These are phyloP conservation scores for Scalopus aquaticus DNA, from an alignment of 2,113 vertebrate genomes.

Conservation along the genomic window DNA sequence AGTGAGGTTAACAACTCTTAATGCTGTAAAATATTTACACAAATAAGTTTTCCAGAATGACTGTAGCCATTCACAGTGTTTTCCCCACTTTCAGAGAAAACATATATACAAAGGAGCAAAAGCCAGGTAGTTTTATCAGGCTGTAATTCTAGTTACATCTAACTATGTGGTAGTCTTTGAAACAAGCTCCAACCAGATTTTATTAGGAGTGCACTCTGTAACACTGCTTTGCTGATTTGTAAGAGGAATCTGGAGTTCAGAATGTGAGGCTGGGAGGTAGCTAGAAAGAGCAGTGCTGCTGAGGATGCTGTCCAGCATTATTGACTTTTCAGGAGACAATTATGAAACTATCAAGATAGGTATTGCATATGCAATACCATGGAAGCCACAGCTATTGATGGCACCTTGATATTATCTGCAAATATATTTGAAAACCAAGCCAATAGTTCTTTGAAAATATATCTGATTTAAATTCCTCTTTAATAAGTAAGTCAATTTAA, in stretches of 20 bases:
- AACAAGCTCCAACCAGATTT: neutral
- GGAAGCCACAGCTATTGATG: neutral
- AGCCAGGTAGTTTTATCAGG: neutral
- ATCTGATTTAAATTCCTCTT: neutral
- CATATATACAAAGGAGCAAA: neutral
- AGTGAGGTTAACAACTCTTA: constrained; percentile 5
- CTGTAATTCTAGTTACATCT: neutral
- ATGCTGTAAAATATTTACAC: neutral
- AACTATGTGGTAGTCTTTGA: neutral
- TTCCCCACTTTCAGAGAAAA: neutral
- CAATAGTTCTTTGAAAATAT: neutral
- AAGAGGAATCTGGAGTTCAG: neutral
- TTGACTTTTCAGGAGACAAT: neutral
- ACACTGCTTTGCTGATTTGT: neutral
- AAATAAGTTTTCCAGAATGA: neutral
- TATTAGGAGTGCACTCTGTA: neutral
- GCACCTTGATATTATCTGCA: neutral
- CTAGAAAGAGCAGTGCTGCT: neutral
- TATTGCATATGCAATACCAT: neutral
- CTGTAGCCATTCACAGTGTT: neutral
- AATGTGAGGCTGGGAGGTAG: neutral
- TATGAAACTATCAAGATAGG: neutral
- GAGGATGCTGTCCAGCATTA: neutral
- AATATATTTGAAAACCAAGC: neutral
- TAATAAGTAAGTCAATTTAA: neutral